These are phyloP conservation scores for Theonella swinhoei DNA, from an alignment of 37 sponge, comb jelly and placozoan species.

Conservation along the genomic window DNA sequence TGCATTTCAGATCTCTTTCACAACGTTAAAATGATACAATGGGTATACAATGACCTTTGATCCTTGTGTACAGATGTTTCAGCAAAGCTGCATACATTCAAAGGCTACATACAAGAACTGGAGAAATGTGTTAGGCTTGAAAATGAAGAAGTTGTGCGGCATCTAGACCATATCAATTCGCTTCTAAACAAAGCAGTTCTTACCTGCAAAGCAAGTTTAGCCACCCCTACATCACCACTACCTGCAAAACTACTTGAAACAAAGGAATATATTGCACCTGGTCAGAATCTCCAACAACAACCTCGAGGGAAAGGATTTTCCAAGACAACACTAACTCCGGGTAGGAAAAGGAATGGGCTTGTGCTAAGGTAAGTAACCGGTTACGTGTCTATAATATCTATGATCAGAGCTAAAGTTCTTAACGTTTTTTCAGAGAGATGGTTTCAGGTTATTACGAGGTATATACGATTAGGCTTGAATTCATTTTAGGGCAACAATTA, in stretches of 20 bases:
- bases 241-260: neutral
- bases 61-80: neutral
- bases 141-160: slow-evolving; percentile 4
- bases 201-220: neutral
- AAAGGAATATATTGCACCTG: slow-evolving; percentile 30
- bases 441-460: too few relatives aligned
- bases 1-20: too few relatives aligned
- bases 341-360: slow-evolving; percentile 20
- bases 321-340: slow-evolving; percentile 10
- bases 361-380: slow-evolving; percentile 34
- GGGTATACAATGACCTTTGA: neutral
- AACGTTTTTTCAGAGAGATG: too few relatives aligned
- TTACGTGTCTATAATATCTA: too few relatives aligned
- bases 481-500: too few relatives aligned
- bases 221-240: neutral
- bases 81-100: slow-evolving; percentile 1
- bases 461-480: too few relatives aligned
- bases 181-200: slow-evolving; percentile 29
- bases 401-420: too few relatives aligned
- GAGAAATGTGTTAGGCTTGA: neutral
- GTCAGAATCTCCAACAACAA: slow-evolving; percentile 10
- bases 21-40: too few relatives aligned
- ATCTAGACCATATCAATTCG: slow-evolving; percentile 20
- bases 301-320: slow-evolving; percentile 21
- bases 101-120: neutral